A percentile compares a stretch with the other conserved stretches of the same genome.
Conservation (phyloP, 2,113 vertebrate species). For the cattle (Bos taurus) region ARS-UCD2.0 NC_037347.1:37991501-37992000, state of each 20-base stretch:
- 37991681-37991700: neutral
- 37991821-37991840: slow-evolving; percentile 6
- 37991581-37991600: slow-evolving; percentile 36
- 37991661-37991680: neutral
- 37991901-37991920: neutral
- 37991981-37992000: neutral
- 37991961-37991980: slow-evolving; percentile 21
- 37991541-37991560: slow-evolving; percentile 54
- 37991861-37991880: slow-evolving; percentile 37
- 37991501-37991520: slow-evolving; percentile 48
- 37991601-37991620: slow-evolving; percentile 15
- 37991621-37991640: slow-evolving; percentile 18
- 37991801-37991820: slow-evolving; percentile 23
- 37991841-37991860: slow-evolving; percentile 11
- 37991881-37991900: slow-evolving; percentile 11
- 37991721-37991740: neutral
- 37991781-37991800: slow-evolving; percentile 10
- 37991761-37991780: neutral
- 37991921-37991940: neutral
- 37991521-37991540: slow-evolving; percentile 40
- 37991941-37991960: neutral
- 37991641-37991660: slow-evolving; percentile 24
- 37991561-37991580: slow-evolving; percentile 48
- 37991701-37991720: slow-evolving; percentile 27
- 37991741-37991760: neutral